Base-by-base conservation (phyloP, 64 coral and sea anemone genomes). In the Pocillopora verrucosa region DNA sequence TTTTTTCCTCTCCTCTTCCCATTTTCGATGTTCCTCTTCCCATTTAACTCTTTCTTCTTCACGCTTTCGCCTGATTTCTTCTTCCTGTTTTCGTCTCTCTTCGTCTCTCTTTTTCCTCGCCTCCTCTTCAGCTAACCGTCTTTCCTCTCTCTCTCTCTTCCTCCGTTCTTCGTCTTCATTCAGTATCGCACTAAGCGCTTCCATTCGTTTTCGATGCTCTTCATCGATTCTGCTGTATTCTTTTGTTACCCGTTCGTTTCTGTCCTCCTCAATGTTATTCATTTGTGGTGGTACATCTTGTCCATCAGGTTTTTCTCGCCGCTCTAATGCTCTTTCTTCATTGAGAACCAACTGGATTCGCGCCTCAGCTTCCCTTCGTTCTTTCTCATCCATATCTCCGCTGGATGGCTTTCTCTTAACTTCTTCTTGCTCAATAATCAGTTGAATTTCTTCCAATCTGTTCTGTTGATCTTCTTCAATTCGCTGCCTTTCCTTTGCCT, bases 1-100 rank as follows among this genome's bases (percentile, higher is more conserved):
- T 72, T 57, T 85, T 58, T 85, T 85, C 13, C 82, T 85, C 38
- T 85, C 82, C 82, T 85, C 82, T 85, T 85, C 82, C 82, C 82
- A 85, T 20, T 57, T 85, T 85, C 45, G 67, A 85, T 85, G 82
- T 41, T 85, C 82, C 13, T 85, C 82, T 65, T 85, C 82, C 82
- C 82, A 85, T 30, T 85, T 72, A 19, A 41, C 37, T 72, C 82
- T 72, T 34, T 85, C 82, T 85, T 85, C 82, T 26, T 85, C 82
- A 7, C 82, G 82, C 64, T 85, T 85, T 58, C 26, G 38, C 41
- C 30, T 85, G 5, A 57, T 5, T 65, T 85, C 82, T 56, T 72
- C 82, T 12, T 85, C 82, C 13, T 65, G 37, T 85, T 72, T 58
- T 11, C 82, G 19, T 56, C 82, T 85, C 20, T 85, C 82, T 85